These are phyloP conservation scores for Diadromus collaris DNA, from an alignment of 2,888 invertebrate species.

Conservation along the genomic window DNA sequence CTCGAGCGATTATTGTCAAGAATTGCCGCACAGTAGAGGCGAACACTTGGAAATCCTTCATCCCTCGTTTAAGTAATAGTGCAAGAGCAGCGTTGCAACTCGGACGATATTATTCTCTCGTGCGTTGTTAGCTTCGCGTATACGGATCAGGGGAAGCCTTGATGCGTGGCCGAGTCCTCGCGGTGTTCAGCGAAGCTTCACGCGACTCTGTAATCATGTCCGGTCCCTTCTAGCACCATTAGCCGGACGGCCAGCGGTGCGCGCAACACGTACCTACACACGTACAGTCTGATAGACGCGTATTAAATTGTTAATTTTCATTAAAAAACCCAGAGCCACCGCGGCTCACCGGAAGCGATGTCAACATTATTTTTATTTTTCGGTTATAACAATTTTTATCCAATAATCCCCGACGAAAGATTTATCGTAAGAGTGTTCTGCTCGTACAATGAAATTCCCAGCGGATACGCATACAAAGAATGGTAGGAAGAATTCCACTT, in stretches of 20 bases:
- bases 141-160: conserved; percentile 66
- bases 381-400: background rate
- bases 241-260: conserved; percentile 40
- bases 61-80: conserved; percentile 28
- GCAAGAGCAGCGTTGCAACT: conserved; percentile 22
- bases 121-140: conserved; percentile 12
- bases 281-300: conserved; percentile 5
- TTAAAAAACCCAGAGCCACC: background rate
- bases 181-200: conserved; percentile 78
- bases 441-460: no score
- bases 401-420: no score
- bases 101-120: conserved; percentile 33
- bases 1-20: conserved; percentile 19
- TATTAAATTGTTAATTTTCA: background rate
- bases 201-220: conserved; percentile 78
- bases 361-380: background rate
- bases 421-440: no score
- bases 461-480: no score
- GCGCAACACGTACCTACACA: conserved; percentile 29
- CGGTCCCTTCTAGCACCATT: conserved; percentile 71
- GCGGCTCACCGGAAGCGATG: background rate
- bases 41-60: background rate
- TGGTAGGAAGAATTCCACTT: no score
- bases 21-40: background rate
- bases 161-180: conserved; percentile 79